Conservation (phyloP, 1,140 invertebrate species). For the Phymastichus coffea region DNA sequence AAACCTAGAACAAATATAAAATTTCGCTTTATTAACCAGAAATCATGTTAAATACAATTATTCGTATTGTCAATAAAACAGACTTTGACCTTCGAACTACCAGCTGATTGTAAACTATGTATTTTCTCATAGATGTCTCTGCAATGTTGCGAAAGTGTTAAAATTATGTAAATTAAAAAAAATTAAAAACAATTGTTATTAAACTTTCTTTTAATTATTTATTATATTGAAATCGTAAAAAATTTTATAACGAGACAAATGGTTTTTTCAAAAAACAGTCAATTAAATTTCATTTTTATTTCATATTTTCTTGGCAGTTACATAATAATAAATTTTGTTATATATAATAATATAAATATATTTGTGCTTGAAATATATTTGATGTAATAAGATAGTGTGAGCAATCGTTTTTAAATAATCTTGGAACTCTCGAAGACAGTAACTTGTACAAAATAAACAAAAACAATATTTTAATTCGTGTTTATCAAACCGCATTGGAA, state of each 20-base stretch:
- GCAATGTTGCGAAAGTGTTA: too few relatives aligned
- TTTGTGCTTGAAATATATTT: neutral
- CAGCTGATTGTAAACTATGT: too few relatives aligned
- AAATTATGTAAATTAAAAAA: too few relatives aligned
- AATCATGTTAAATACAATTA: conserved; percentile 21
- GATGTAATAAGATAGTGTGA: neutral
- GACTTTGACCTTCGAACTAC: neutral
- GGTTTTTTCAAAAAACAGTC: neutral
- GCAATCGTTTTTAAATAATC: neutral
- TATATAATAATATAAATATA: neutral
- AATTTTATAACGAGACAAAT: neutral
- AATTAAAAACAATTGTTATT: too few relatives aligned
- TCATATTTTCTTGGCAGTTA: conserved; percentile 9
- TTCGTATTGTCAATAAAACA: conserved; percentile 11
- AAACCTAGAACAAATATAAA: conserved; percentile 6
- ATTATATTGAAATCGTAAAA: neutral
- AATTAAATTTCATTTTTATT: neutral
- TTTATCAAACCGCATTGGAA: conserved; percentile 13
- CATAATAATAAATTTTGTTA: neutral
- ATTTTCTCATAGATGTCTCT: neutral
- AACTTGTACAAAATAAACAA: conserved; percentile 20
- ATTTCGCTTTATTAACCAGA: neutral
- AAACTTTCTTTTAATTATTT: too few relatives aligned
- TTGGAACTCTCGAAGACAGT: neutral
- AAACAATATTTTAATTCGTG: neutral